Conservation (phyloP, 2,797 vertebrate genomes). For the Phrynocephalus guinanensis region DNA sequence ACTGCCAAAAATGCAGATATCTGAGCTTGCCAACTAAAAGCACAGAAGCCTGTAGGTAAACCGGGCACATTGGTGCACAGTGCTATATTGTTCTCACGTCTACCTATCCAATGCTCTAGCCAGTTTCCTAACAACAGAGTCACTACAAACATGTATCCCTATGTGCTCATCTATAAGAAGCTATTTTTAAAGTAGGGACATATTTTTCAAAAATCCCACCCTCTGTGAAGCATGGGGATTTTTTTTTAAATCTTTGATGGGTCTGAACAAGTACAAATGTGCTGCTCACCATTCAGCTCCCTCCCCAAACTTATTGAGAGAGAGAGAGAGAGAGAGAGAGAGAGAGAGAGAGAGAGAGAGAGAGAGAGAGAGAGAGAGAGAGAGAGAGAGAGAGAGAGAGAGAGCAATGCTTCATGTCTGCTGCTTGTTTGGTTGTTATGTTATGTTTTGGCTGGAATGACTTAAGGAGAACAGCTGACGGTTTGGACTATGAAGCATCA, state of each 20-base stretch:
- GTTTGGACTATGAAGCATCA: neutral
- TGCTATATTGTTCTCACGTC: slow-evolving; percentile 64
- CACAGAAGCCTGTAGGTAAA: slow-evolving; percentile 57
- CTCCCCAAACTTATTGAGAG: too few species aligned
- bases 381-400: too few species aligned
- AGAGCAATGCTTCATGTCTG: neutral
- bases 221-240: neutral
- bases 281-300: neutral
- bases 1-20: slow-evolving; percentile 47
- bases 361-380: too few species aligned
- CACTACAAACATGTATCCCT: slow-evolving; percentile 37
- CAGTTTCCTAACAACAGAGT: slow-evolving; percentile 54
- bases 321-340: too few species aligned
- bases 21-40: slow-evolving; percentile 59
- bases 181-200: neutral
- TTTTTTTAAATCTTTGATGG: neutral
- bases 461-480: neutral
- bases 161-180: slow-evolving; percentile 35
- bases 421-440: neutral
- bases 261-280: neutral
- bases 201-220: neutral
- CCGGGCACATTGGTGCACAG: slow-evolving; percentile 61
- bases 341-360: too few species aligned
- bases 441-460: neutral
- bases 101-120: slow-evolving; percentile 46